Conservation (phyloP, 2,888 invertebrate genomes). For the Crossocerus cetratus region DNA sequence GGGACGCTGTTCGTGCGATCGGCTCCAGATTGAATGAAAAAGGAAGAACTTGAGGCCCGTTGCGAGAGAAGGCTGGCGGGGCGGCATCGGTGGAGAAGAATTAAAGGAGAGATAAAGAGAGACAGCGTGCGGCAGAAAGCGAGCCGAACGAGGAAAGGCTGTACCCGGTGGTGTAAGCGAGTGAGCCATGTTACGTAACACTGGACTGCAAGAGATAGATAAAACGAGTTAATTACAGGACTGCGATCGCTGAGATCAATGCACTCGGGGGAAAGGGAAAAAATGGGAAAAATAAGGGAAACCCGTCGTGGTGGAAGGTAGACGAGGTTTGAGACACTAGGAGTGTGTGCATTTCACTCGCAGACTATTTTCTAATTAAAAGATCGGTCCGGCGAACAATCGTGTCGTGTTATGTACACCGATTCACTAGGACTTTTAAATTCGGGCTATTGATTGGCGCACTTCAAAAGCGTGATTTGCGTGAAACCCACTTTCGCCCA, state of each 20-base stretch:
- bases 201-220: constrained; percentile 55
- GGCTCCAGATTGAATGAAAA: constrained; percentile 23
- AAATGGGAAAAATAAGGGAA: constrained; percentile 30
- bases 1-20: constrained; percentile 17
- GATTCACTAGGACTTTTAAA: no score
- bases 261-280: constrained; percentile 53
- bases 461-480: no score
- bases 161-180: constrained; percentile 4
- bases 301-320: constrained; percentile 3
- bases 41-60: constrained; percentile 12
- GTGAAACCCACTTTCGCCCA: background rate
- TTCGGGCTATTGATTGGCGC: no score
- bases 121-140: constrained; percentile 17
- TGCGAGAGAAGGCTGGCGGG: constrained; percentile 16
- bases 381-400: constrained; percentile 27
- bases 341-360: background rate
- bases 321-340: no score
- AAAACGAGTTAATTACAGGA: constrained; percentile 68
- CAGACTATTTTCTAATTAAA: constrained; percentile 7
- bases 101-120: constrained; percentile 11
- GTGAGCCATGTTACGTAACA: constrained; percentile 53
- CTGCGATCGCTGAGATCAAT: constrained; percentile 62
- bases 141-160: constrained; percentile 3
- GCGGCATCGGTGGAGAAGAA: constrained; percentile 13
- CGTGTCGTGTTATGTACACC: no score